Base-by-base conservation (phyloP, 2,113 vertebrate genomes). In the Rousettus leschenaultii region DNA sequence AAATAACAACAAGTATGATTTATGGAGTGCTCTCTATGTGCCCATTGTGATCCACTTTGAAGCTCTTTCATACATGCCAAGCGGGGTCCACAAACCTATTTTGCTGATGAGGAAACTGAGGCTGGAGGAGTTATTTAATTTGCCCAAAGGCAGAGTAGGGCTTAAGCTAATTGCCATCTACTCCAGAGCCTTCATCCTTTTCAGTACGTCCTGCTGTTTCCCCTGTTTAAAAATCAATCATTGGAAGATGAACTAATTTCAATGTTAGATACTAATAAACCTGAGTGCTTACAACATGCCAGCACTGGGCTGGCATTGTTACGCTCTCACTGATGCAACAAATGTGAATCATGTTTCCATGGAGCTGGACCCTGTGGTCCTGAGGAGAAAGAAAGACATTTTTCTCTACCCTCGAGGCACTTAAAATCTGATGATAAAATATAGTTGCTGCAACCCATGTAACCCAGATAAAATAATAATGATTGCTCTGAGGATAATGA, bases 241-340 rank as follows among this genome's bases (percentile, higher is more conserved):
- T 2, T 1, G 5, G 51, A 43, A 45, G 53, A 7, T 8, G 61
- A 68, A 26, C 21, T n/a, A 0, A 33, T 11, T 38, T 38, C 15
- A 19, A 13, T 6, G 19, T 63, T 33, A 35, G 22, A 3, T 22
- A 16, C 10, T 15, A n/a, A 10, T 16, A 33, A 43, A 14, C 26
- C 40, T 14, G 7, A 30, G 30, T 1, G 2, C 28, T 12, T 48
- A 7, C 0, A 0, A 30, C 24, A 2, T 3, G 26, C 63, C 40
- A 13, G 24, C 43, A 8, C 30, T 6, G 6, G 35, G 33, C 63
- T 19, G 15, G 18, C 43, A 5, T 33, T 3, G 35, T 19, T 28
- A 0, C 4, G 0, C 6, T 0, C 1, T 40, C 86, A n/a, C 7
- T 0, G 51, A 59, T 15, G 73, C 73, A 26, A 28, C 7, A 68